These are phyloP conservation scores for Dryomyza anilis DNA, from an alignment of 2,888 invertebrate genomes.

Conservation along the genomic window DNA sequence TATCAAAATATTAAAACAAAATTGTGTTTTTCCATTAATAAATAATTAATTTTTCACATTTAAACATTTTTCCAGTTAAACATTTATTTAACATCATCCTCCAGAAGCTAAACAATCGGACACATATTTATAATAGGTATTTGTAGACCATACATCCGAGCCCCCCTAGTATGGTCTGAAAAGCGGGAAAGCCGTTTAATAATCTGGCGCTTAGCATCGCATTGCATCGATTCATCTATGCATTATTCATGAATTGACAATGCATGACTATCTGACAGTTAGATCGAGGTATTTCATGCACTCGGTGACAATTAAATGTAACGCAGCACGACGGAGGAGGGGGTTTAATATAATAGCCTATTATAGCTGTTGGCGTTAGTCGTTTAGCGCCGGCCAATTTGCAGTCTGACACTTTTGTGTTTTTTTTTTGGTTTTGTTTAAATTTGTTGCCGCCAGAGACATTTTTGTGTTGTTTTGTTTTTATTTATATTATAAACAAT, in stretches of 20 bases:
- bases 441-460: no score
- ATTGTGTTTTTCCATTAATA: not conserved
- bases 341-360: not conserved
- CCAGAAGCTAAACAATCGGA: not conserved
- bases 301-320: conserved; percentile 26
- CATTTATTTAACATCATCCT: conserved; percentile 9
- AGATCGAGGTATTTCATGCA: conserved; percentile 28
- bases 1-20: not conserved
- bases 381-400: conserved; percentile 1
- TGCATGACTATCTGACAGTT: conserved; percentile 23
- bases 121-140: no score
- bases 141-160: not conserved
- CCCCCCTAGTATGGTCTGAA: no score
- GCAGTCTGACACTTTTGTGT: not conserved
- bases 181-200: not conserved
- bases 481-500: no score
- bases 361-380: not conserved
- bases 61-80: conserved; percentile 7
- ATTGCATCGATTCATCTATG: not conserved
- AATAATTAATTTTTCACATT: conserved; percentile 12
- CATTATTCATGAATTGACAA: conserved; percentile 11
- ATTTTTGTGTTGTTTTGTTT: no score
- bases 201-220: conserved; percentile 6
- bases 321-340: not conserved
- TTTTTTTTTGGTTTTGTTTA: no score